phyloP scores from a whole-genome alignment of 2,888 invertebrate species.

The Meteorus cinctellus region DNA sequence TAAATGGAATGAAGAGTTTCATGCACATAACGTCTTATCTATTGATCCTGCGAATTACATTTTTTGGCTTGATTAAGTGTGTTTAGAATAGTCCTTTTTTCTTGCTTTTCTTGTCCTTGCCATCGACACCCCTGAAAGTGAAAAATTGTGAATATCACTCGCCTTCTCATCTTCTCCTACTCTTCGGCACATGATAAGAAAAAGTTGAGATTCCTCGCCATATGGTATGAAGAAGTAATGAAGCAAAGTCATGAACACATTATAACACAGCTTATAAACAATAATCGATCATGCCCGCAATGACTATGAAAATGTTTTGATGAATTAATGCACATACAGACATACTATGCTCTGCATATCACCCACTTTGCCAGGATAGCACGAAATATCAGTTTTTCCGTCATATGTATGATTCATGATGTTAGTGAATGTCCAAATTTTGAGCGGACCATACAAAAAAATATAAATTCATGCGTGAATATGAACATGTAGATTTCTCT shows the following conservation, averaged over 20 bases:
- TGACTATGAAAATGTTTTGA: not conserved
- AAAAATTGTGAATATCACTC: constrained; percentile 56
- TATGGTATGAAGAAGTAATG: constrained; percentile 6
- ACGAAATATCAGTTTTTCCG: not conserved
- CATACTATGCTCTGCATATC: constrained; percentile 1
- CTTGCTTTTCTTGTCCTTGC: constrained; percentile 91
- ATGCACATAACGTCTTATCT: not conserved
- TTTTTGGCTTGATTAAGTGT: constrained; percentile 53
- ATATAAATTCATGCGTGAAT: not conserved
- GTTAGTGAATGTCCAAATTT: not conserved
- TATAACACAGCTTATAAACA: constrained; percentile 21
- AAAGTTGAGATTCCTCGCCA: not conserved
- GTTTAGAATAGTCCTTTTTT: constrained; percentile 92
- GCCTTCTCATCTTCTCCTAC: not conserved
- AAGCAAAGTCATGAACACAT: constrained; percentile 2
- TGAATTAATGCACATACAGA: constrained; percentile 19
- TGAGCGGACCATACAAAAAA: not conserved
- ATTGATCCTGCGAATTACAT: constrained; percentile 33
- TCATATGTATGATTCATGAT: not conserved
- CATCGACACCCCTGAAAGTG: constrained; percentile 84
- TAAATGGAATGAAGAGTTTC: not conserved
- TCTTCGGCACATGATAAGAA: constrained; percentile 7
- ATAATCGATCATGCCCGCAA: constrained; percentile 24
- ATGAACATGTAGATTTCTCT: not conserved
- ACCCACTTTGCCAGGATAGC: not conserved